Evolutionary conservation across 1,140 invertebrate species (phyloP), one percentile per base, ranked within the genome.

Genomic region (Drosophila trapezifrons): DNA sequence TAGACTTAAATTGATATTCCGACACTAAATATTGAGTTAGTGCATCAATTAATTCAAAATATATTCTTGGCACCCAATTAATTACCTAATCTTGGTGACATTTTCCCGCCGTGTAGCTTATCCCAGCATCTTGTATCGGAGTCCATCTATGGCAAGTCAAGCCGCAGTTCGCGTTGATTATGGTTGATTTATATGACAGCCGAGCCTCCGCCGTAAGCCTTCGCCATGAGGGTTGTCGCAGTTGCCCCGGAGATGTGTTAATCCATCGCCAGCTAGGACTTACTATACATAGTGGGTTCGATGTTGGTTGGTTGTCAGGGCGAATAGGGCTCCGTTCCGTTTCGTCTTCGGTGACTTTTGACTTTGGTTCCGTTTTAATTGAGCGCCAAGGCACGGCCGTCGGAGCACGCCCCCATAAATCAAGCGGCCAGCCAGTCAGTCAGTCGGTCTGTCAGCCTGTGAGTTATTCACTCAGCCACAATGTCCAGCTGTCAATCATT

Each of bases 171-270:
- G 79, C 83, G 79, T 86, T 86, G 83, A 86, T 86, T 86, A 83
- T 87, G 80, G 72, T 86, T 86, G 83, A 86, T 86, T 86, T 86
- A 86, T 86, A 66, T 73, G 83, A 87, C 83, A 82, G 42, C n/a
- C 38, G 46, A 38, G 59, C 55, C 49, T 49, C 37, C 52, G 46
- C 32, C 52, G 32, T 47, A 55, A 45, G 64, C 37, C 54, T 38
- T 54, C 18, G 46, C 63, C 56, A 80, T 72, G 73, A 59, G 78
- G 78, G 78, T 65, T 64, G 78, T 49, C 42, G 66, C 42, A 20
- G 64, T 54, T 70, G 75, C 55, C 62, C 52, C 54, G 54, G 47
- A 71, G 76, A 80, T 63, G 81, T 85, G 81, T 85, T 85, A 85
- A 85, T 85, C 81, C 77, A 67, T 38, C 42, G 52, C 37, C 43